Base-by-base conservation (phyloP, 2,113 vertebrate species). In the Onychostruthus taczanowskii region DNA sequence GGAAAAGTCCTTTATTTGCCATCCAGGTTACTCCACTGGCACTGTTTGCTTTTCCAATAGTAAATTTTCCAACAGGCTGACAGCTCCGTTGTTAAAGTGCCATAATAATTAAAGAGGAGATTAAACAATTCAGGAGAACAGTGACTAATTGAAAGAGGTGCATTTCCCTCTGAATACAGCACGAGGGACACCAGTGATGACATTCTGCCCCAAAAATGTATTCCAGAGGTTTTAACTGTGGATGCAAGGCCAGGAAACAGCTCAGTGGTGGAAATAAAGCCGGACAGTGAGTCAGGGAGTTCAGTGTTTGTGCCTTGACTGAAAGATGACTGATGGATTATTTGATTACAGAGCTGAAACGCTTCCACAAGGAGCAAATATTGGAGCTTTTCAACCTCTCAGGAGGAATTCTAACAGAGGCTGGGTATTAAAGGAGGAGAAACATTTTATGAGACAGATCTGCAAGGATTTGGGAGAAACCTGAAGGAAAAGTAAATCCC, bases 31-130 rank as follows among this genome's bases (percentile, higher is more conserved):
- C 85, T 92, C 73, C 77, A 53, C n/a, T 61, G 78, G 49, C 89
- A 64, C 91, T 89, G 93, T 91, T 95, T 94, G 78, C 87, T 95
- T 92, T 96, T 87, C 78, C 87, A 93, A 16, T 1, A 39, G 87
- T 35, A 69, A 75, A 80, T 89, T 79, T 93, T 93, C 90, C 80
- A 76, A 33, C n/a, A 18, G 44, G 56, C 89, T 90, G 84, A 94
- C 91, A 90, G 84, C 66, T 53, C 49, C 19, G 62, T 85, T 79
- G 27, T 77, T 82, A 7, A 92, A 72, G 50, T 30, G 55, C 84
- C 43, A 10, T 66, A 16, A 64, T 87, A 94, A 97, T 95, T 95
- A 95, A 94, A 69, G 74, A 67, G 66, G 69, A 87, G 67, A 91
- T 89, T 68, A 87, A 96, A 75, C 66, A 63, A 81, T 73, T 81